A percentile compares a stretch with the other conserved stretches of the same genome.
phyloP scores from a whole-genome alignment of 1,140 invertebrate genomes.

The Drosophila albomicans region DNA sequence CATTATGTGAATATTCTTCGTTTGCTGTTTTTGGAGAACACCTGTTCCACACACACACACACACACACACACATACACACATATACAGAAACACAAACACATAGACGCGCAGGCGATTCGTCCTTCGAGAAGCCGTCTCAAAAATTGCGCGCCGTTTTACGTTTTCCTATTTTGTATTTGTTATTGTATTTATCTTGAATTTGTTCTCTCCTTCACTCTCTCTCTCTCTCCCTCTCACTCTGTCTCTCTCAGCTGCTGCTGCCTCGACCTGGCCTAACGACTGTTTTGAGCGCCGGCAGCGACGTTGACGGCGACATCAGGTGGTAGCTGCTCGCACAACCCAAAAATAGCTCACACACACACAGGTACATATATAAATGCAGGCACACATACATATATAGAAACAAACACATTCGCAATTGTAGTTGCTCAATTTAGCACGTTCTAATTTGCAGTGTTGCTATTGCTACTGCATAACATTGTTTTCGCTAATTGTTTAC shows the following conservation, averaged over 20 bases:
- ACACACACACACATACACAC: not conserved
- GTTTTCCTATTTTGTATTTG: not conserved
- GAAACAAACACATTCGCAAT: not conserved
- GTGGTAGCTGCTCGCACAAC: slow-evolving; percentile 54
- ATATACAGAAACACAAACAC: not conserved
- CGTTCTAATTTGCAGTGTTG: slow-evolving; percentile 35
- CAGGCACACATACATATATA: slow-evolving; percentile 2
- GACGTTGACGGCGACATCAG: slow-evolving; percentile 51
- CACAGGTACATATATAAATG: not conserved
- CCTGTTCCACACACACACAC: slow-evolving; percentile 22
- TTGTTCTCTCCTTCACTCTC: not conserved
- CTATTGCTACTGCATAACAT: slow-evolving; percentile 47
- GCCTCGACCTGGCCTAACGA: slow-evolving; percentile 68
- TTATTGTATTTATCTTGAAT: slow-evolving; percentile 1
- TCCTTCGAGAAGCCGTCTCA: slow-evolving; percentile 30
- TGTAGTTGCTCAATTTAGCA: slow-evolving; percentile 43
- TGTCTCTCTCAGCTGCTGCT: slow-evolving; percentile 3
- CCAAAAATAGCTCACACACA: slow-evolving; percentile 61
- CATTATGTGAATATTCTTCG: not conserved
- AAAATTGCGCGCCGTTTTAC: slow-evolving; percentile 36
- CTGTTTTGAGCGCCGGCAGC: slow-evolving; percentile 28
- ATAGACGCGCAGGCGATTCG: slow-evolving; percentile 2
- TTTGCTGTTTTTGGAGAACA: slow-evolving; percentile 1
- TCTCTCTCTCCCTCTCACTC: too few relatives aligned
- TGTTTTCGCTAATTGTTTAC: slow-evolving; percentile 51